Conservation (phyloP, 2,797 vertebrate genomes). For the Falco novaeseelandiae region DNA sequence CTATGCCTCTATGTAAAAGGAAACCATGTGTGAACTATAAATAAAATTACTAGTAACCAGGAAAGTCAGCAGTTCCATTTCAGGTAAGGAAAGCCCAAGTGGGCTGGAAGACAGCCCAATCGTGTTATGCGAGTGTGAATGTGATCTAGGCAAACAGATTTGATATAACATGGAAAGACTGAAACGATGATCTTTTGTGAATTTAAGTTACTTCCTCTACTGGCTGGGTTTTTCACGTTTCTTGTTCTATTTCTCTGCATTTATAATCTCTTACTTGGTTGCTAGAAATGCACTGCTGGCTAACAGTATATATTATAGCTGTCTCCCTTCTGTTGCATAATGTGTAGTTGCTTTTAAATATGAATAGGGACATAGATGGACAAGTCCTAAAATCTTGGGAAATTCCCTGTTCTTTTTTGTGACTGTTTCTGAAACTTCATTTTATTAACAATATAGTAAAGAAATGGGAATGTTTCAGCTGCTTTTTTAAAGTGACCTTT, state of each 20-base stretch:
- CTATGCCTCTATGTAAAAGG: not conserved
- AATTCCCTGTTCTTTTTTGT: conserved; percentile 1
- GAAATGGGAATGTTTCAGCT: not conserved
- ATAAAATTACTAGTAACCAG: not conserved
- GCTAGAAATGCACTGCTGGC: not conserved
- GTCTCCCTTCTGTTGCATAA: not conserved
- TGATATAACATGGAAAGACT: not conserved
- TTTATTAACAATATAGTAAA: not conserved
- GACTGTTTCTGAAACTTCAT: conserved; percentile 30
- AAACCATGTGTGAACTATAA: not conserved
- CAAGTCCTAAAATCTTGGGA: not conserved
- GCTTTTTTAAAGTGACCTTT: not conserved
- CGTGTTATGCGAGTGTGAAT: not conserved
- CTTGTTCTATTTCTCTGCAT: not conserved
- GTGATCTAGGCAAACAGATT: not conserved
- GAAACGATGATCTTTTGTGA: not conserved
- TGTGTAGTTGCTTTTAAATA: not conserved
- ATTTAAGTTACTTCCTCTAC: not conserved
- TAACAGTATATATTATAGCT: not conserved
- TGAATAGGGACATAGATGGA: not conserved
- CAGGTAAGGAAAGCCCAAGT: not conserved
- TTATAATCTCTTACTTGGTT: not conserved
- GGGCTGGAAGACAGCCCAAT: not conserved
- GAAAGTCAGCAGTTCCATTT: not conserved
- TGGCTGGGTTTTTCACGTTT: not conserved